Evolutionary conservation across 2,113 vertebrate species (phyloP), one percentile per base, ranked within the genome.

Genomic region (Eptesicus fuscus): DNA sequence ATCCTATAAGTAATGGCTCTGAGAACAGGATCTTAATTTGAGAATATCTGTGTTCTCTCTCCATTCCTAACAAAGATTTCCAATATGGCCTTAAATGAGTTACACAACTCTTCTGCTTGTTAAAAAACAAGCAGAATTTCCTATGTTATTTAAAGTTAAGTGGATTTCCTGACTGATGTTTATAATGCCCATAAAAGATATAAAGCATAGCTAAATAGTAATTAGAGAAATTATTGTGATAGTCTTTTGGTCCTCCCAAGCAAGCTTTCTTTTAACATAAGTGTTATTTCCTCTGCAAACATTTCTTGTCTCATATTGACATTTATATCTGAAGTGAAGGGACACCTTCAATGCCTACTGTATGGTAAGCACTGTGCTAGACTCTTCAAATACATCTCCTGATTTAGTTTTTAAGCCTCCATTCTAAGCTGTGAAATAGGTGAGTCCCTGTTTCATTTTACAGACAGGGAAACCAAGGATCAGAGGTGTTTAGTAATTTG

Each of bases 11-110:
- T 65, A 73, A 80, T 49, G 8, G 9, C 71, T 89, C 51, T 88
- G 37, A 93, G 77, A 83, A 88, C 6, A 65, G 35, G 32, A 73
- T 70, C 23, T 40, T 94, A 83, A 85, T 30, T 67, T 87, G 61
- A 90, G 51, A 83, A 14, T 89, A 23, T 92, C 78, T 85, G 44
- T 91, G 22, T 95, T 94, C 35, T 42, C 16, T 65, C 37, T 78
- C 14, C 47, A 12, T 93, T 92, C 78, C 84, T 90, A 86, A 63
- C 80, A 70, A 88, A 77, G 37, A 93, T 90, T 96, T 92, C 56
- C 8, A 88, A 28, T 49, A 0, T 82, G 30, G 20, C 56, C 56
- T 71, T 88, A 35, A 91, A 47, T 77, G 80, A 85, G 30, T 85
- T 85, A 83, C 13, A 42, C 30, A 77, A 0, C 67, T 40, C 28